Evolutionary conservation across 2,888 invertebrate genomes (phyloP).

Genomic region (Drosophila rellima): DNA sequence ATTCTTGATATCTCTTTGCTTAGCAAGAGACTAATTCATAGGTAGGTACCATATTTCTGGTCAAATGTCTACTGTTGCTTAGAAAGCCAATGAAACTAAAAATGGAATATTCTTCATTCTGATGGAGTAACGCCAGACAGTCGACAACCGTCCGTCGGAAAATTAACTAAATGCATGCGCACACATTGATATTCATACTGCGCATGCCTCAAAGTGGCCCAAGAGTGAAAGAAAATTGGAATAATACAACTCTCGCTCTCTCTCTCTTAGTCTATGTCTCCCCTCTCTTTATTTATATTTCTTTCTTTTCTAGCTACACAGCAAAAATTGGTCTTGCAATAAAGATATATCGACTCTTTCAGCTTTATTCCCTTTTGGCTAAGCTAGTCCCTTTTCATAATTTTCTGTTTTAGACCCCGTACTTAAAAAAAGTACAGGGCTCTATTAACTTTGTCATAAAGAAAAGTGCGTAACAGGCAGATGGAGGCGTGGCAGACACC

Average conservation of each 20-base stretch:
- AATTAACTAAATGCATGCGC: conserved; percentile 19
- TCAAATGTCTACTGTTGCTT: conserved; percentile 31
- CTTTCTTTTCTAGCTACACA: not conserved
- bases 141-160: not conserved
- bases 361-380: too few relatives aligned
- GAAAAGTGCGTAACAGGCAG: too few relatives aligned
- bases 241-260: not conserved
- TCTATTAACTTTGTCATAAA: too few relatives aligned
- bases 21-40: conserved; percentile 1
- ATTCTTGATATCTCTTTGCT: conserved; percentile 6
- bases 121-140: conserved; percentile 15
- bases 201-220: conserved; percentile 58
- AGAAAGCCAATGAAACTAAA: conserved; percentile 51
- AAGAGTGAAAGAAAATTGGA: conserved; percentile 23
- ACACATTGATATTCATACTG: conserved; percentile 58
- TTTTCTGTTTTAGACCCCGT: too few relatives aligned
- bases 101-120: conserved; percentile 54
- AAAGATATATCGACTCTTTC: not conserved
- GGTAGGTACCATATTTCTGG: conserved; percentile 7
- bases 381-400: too few relatives aligned
- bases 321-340: not conserved
- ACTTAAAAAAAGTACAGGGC: too few relatives aligned
- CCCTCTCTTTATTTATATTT: not conserved
- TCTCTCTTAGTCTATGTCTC: not conserved
- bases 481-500: too few relatives aligned